Evolutionary conservation across 2,113 vertebrate species (phyloP).

Genomic region (Hippocampus mohnikei): DNA sequence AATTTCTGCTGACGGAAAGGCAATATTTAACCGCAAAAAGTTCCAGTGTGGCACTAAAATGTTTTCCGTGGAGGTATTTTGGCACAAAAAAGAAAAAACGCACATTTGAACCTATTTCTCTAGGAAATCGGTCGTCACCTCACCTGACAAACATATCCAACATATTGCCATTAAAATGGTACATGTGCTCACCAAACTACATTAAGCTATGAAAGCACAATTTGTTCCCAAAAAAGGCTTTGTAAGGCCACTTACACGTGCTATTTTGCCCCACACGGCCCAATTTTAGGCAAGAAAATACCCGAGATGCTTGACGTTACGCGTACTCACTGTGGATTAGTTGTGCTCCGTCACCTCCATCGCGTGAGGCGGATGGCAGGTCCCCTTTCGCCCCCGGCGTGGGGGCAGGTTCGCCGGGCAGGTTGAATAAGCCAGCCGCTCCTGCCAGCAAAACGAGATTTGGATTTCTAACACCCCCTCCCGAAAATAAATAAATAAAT

Average conservation of each 20-base stretch:
- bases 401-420: background rate
- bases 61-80: background rate
- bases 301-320: background rate
- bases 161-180: background rate
- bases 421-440: background rate
- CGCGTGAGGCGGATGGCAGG: slow-evolving; percentile 16
- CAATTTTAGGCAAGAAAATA: background rate
- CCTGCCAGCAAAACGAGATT: background rate
- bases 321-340: slow-evolving; percentile 34
- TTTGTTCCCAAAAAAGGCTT: background rate
- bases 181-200: background rate
- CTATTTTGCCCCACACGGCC: background rate
- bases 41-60: background rate
- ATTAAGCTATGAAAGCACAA: background rate
- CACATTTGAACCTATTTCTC: background rate
- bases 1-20: background rate
- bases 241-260: background rate
- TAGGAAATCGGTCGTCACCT: background rate
- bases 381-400: background rate
- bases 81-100: background rate
- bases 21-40: background rate
- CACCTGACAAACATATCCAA: background rate
- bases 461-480: background rate
- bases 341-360: slow-evolving; percentile 13
- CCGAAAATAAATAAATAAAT: too few relatives aligned